Evolutionary conservation across 1,140 invertebrate species (phyloP), one percentile per base, ranked within the genome.

Genomic region (Anastrepha obliqua): DNA sequence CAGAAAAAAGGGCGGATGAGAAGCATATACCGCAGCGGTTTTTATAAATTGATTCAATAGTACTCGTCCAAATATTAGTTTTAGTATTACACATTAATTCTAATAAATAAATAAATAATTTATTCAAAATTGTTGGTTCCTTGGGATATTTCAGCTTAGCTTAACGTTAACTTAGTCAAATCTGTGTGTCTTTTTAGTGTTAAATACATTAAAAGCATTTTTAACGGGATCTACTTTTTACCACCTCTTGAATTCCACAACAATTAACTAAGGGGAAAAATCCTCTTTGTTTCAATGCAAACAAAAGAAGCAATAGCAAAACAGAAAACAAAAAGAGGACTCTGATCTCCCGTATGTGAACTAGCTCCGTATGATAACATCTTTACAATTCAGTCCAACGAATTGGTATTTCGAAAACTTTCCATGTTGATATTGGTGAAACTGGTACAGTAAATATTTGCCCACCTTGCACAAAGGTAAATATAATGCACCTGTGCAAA

Each of bases 381-480:
- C 47, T 55, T 20, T 15, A n/a, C 20, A 8, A 81, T 29, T 74
- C 17, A n/a, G 44, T 11, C 42, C 44, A 58, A 29, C 74, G 47
- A 58, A 58, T 81, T 55, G 17, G 17, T 55, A 81, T 81, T 81
- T 20, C 47, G 74, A 81, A 81, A 81, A 81, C 74, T 81, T 81
- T 81, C 74, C 74, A 81, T 42, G 44, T 42, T 81, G 44, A 20
- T 81, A 81, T 29, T 81, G 44, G 17, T 29, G 15, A 8, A 81
- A 81, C n/a, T 51, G 74, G n/a, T 42, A 81, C 74, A 81, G 74
- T 29, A 81, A 81, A 81, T 81, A 81, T 81, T 81, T 81, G 20
- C 47, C 4, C 44, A 81, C 47, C 15, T 81, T 81, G 74, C 74
- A 55, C 17, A 47, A 74, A 74, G 44, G 44, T 74, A 74, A 74